A percentile compares a stretch with the other conserved stretches of the same genome.
These are phyloP conservation scores for Gallinago nigripennis DNA, from an alignment of 2,797 vertebrate genomes.

Conservation along the genomic window DNA sequence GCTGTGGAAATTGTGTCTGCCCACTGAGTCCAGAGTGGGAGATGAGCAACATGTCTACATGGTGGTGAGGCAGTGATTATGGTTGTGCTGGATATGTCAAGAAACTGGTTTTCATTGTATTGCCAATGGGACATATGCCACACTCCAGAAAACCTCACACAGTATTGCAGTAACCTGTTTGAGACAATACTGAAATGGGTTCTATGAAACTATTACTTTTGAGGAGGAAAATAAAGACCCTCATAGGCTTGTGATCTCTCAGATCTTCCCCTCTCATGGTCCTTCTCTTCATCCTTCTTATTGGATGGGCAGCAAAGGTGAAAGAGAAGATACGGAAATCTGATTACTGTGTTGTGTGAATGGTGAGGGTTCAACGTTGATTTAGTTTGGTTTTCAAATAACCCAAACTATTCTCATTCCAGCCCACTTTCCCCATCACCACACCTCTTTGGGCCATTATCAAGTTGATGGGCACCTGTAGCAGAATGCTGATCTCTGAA, in stretches of 20 bases:
- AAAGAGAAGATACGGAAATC: not conserved
- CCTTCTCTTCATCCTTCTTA: not conserved
- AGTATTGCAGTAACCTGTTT: not conserved
- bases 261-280: not conserved
- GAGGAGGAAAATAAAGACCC: not conserved
- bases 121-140: not conserved
- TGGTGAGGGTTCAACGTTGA: not conserved
- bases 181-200: not conserved
- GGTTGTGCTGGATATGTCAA: rapidly evolving
- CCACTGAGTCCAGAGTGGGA: not conserved
- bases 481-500: not conserved
- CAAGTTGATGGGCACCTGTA: not conserved
- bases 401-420: not conserved
- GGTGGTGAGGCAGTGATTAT: not conserved
- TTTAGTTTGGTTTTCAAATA: not conserved
- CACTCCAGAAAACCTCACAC: not conserved
- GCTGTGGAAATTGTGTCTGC: not conserved
- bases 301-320: not conserved
- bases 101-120: not conserved
- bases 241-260: not conserved
- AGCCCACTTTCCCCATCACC: not conserved
- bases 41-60: rapidly evolving
- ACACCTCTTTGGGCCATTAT: not conserved
- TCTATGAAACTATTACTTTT: not conserved
- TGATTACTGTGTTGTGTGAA: not conserved